These are phyloP conservation scores for Drosophila tropicalis DNA, from an alignment of 1,140 invertebrate species.

Conservation along the genomic window DNA sequence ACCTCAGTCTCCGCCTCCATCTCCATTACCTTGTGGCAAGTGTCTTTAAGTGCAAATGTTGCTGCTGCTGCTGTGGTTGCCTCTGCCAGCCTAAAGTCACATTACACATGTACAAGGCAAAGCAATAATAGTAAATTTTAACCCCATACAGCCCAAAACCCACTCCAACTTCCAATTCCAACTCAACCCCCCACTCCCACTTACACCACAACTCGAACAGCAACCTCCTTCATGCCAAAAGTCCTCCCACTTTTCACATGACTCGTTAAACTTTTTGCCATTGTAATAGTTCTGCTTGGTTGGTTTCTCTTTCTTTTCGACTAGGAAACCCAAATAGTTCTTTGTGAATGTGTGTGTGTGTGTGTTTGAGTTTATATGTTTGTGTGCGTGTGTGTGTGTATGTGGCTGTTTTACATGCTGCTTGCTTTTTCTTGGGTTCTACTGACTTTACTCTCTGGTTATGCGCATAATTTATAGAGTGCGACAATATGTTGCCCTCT, in stretches of 20 bases:
- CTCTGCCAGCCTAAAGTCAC: conserved; percentile 45
- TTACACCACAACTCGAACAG: neutral
- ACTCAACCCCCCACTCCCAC: neutral
- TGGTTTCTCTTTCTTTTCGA: conserved; percentile 66
- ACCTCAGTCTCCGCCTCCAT: too few relatives aligned
- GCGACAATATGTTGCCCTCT: conserved; percentile 75
- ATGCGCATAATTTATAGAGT: conserved; percentile 80
- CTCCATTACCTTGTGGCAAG: conserved; percentile 22
- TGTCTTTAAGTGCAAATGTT: conserved; percentile 34
- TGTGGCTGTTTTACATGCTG: conserved; percentile 57
- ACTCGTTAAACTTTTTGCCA: conserved; percentile 78
- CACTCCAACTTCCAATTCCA: neutral
- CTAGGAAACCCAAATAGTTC: conserved; percentile 27
- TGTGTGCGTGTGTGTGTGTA: neutral
- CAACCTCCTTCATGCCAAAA: neutral
- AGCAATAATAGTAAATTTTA: conserved; percentile 71
- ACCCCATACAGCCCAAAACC: conserved; percentile 14
- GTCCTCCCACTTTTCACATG: conserved; percentile 53
- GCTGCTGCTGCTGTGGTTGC: conserved; percentile 50
- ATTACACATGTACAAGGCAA: conserved; percentile 67
- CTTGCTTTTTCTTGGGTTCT: conserved; percentile 24
- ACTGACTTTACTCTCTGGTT: conserved; percentile 50
- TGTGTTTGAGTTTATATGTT: conserved; percentile 13
- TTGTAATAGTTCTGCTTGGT: conserved; percentile 78
- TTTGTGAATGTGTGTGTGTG: conserved; percentile 11